Evolutionary conservation across 2,797 vertebrate genomes (phyloP), one percentile per base, ranked within the genome.

Genomic region (Esox masquinongy): DNA sequence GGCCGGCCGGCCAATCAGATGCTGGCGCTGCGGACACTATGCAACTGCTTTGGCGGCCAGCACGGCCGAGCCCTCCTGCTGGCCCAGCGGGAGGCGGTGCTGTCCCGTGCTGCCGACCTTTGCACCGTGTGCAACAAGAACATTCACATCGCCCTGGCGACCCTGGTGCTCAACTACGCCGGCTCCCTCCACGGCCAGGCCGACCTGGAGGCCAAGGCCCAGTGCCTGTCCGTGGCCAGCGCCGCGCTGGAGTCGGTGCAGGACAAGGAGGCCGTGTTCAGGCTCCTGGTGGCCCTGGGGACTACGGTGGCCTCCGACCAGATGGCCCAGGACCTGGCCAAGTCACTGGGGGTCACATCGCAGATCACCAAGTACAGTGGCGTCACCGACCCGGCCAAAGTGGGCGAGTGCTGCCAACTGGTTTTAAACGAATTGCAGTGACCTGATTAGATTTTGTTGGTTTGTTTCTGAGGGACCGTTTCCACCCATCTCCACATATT

Each of bases 201-300:
- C 0, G 96, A 97, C 79, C 92, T 98, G 56, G 98, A 99, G 88
- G 98, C 95, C 77, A 99, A 99, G 94, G 97, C 97, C 77, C 98
- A 99, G 77, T 99, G 97, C 79, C 93, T 99, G 68, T 98, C 98
- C 19, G 95, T 97, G 80, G 96, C 97, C 87, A 97, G 96, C 85
- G 92, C 96, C 78, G 92, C 96, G 80, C 93, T 99, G 85, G 98
- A 99, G 94, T 95, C 96, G 39, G 95, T 98, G 77, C 95, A 97
- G 92, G 98, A 99, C 91, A 95, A 94, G 85, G 98, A 99, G 95
- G 97, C 97, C n/a, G 84, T 96, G 84, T 99, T 99, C 92, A 94
- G 98, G 94, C 93, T 99, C 75, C 94, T 99, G 80, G 98, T 99
- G 86, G 96, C 97, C 80, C 95, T 99, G 89, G 98, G 97, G 87